Conservation (phyloP, 2,113 vertebrate genomes). For the Coracopsis vasa region DNA sequence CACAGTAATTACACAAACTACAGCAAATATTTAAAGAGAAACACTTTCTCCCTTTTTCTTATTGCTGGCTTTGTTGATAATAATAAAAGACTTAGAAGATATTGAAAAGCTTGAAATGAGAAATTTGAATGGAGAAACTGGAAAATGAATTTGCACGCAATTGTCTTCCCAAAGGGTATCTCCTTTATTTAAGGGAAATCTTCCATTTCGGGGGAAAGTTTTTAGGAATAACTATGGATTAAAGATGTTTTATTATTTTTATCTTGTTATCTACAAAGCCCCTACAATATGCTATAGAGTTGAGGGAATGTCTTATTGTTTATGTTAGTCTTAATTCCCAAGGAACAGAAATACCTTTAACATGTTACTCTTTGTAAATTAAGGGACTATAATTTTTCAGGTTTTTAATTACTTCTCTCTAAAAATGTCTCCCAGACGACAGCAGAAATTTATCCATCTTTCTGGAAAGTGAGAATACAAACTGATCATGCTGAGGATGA, state of each 20-base stretch:
- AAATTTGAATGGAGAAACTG: neutral
- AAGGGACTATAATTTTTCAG: neutral
- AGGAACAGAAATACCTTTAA: neutral
- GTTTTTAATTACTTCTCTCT: neutral
- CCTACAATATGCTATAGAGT: neutral
- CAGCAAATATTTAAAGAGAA: conserved; percentile 44
- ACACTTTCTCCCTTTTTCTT: neutral
- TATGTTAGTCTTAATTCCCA: neutral
- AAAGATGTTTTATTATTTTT: neutral
- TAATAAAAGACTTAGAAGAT: neutral
- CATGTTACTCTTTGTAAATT: neutral
- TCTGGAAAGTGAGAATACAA: neutral
- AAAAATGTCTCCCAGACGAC: neutral
- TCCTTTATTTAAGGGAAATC: neutral
- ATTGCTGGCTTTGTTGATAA: neutral
- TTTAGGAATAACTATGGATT: neutral
- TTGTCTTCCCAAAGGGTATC: neutral
- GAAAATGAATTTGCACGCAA: neutral
- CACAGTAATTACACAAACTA: conserved; percentile 20
- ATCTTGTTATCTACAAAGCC: neutral
- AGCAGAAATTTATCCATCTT: neutral
- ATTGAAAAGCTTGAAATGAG: conserved; percentile 32
- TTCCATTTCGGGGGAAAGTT: neutral
- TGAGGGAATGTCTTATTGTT: neutral
- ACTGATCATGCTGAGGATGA: neutral